A percentile compares a stretch with the other conserved stretches of the same genome.
These are phyloP conservation scores for Adoxophyes honmai DNA, from an alignment of 1,140 invertebrate species.

Conservation along the genomic window DNA sequence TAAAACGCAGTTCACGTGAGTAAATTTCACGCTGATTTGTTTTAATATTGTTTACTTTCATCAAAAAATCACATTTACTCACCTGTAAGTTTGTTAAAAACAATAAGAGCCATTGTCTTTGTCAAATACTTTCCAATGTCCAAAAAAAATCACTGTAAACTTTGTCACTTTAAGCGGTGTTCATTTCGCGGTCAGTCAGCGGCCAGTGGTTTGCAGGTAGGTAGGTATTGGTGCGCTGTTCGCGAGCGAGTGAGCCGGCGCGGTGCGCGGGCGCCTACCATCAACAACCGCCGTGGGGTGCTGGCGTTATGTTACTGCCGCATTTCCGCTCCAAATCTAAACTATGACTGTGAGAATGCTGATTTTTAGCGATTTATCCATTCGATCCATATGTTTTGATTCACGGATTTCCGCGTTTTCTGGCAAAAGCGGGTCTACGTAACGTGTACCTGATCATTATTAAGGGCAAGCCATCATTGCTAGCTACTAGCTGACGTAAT, in stretches of 20 bases:
- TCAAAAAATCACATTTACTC: background rate
- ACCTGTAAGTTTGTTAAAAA: slow-evolving; percentile 2
- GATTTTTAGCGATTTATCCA: background rate
- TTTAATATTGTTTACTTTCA: no score
- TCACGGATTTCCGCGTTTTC: no score
- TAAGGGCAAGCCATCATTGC: no score
- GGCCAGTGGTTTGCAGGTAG: background rate
- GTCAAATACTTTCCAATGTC: background rate
- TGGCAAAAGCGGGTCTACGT: no score
- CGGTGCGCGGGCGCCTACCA: slow-evolving; percentile 4
- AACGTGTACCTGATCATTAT: no score
- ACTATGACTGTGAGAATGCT: background rate
- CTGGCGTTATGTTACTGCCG: background rate
- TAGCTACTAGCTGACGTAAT: no score
- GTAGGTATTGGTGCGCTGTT: slow-evolving; percentile 1
- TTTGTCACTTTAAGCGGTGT: background rate
- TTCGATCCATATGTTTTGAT: no score
- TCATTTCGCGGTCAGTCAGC: background rate
- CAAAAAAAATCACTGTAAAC: background rate
- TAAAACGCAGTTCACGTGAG: no score
- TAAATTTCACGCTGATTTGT: no score
- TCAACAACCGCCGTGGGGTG: background rate
- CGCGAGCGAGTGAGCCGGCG: slow-evolving; percentile 1
- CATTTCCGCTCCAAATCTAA: background rate
- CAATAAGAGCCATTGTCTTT: slow-evolving; percentile 1